Evolutionary conservation across 2,113 vertebrate species (phyloP).

Genomic region (Chlorocebus sabaeus): DNA sequence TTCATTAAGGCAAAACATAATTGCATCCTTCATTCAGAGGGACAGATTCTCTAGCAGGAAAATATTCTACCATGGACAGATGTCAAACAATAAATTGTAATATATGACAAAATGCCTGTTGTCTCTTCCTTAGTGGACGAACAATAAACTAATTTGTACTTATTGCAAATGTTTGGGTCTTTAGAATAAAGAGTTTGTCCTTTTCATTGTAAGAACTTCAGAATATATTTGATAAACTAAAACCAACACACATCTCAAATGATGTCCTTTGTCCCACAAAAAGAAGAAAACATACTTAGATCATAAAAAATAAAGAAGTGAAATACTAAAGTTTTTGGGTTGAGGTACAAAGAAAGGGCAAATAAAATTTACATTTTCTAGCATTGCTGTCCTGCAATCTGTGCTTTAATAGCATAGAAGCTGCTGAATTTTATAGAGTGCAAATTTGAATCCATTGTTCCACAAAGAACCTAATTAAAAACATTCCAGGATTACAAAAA

Average conservation of each 20-base stretch:
- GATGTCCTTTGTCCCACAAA: slow-evolving; percentile 29
- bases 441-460: slow-evolving; percentile 76
- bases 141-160: slow-evolving; percentile 5
- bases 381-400: slow-evolving; percentile 65
- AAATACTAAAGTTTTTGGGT: slow-evolving; percentile 34
- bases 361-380: slow-evolving; percentile 70
- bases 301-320: slow-evolving; percentile 46
- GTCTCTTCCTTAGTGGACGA: slow-evolving; percentile 47
- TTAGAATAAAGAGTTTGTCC: slow-evolving; percentile 48
- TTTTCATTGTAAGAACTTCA: slow-evolving; percentile 54
- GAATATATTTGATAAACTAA: slow-evolving; percentile 49
- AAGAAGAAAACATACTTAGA: not conserved
- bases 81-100: not conserved
- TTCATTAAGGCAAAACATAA: not conserved
- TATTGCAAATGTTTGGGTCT: slow-evolving; percentile 48
- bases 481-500: slow-evolving; percentile 72
- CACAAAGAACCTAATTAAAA: slow-evolving; percentile 80
- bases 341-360: slow-evolving; percentile 52
- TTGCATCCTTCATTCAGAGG: not conserved
- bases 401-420: slow-evolving; percentile 75
- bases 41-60: not conserved
- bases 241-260: not conserved
- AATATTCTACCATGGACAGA: not conserved
- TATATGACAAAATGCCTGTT: not conserved
- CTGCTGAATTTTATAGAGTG: slow-evolving; percentile 70